phyloP scores from a whole-genome alignment of 1,140 invertebrate species.

The Teleogryllus occipitalis region DNA sequence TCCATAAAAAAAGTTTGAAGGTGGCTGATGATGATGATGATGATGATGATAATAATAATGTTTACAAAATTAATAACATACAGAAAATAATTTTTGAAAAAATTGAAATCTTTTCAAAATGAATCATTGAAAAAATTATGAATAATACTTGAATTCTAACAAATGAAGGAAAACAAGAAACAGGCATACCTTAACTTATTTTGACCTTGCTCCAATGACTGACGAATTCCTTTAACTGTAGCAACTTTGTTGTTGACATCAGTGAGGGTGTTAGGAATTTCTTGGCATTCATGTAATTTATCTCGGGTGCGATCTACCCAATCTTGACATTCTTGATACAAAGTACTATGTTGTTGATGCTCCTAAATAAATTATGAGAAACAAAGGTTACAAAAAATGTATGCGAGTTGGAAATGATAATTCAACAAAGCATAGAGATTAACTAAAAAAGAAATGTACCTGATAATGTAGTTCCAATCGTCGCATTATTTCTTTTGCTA shows the following conservation, averaged over 20 bases:
- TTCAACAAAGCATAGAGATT: neutral
- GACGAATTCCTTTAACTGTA: constrained; percentile 71
- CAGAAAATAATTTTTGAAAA: too few relatives aligned
- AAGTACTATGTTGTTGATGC: constrained; percentile 79
- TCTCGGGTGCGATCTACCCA: constrained; percentile 82
- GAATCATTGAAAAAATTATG: too few relatives aligned
- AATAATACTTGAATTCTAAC: too few relatives aligned
- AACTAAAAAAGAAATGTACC: constrained; percentile 33
- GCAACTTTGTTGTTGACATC: constrained; percentile 79
- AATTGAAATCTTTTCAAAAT: too few relatives aligned
- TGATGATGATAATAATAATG: too few relatives aligned
- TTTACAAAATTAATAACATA: too few relatives aligned
- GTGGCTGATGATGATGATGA: too few relatives aligned
- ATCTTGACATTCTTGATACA: constrained; percentile 84
- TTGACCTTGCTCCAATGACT: constrained; percentile 81
- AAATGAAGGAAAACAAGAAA: too few relatives aligned
- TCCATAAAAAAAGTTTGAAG: too few relatives aligned
- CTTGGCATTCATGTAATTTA: constrained; percentile 66
- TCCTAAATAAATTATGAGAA: constrained; percentile 42
- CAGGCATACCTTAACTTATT: constrained; percentile 55
- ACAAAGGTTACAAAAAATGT: neutral
- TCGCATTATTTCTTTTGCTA: constrained; percentile 89
- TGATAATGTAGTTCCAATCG: constrained; percentile 83
- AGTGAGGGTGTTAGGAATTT: constrained; percentile 62
- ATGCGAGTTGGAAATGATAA: neutral